These are phyloP conservation scores for Danio albolineatus DNA, from an alignment of 2,797 vertebrate species.

Conservation along the genomic window DNA sequence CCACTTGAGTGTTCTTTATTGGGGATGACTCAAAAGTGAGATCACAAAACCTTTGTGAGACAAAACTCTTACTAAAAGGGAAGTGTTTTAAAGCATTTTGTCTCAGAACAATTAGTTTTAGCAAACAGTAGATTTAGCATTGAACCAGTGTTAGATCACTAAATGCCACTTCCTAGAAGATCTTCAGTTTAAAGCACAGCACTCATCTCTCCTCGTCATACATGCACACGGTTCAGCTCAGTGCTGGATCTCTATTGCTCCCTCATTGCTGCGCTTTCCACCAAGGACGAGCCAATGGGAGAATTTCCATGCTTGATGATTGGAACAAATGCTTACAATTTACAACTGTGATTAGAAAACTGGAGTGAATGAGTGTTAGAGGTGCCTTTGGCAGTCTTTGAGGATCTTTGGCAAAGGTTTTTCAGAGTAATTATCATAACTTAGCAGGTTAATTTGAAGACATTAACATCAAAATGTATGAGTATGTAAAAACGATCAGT, in stretches of 20 bases:
- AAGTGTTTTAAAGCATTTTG: not conserved
- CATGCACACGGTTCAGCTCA: constrained; percentile 38
- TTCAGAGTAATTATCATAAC: not conserved
- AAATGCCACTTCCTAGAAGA: not conserved
- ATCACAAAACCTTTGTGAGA: constrained; percentile 6
- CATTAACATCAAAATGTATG: not conserved
- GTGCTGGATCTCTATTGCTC: constrained; percentile 22
- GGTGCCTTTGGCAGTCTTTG: constrained; percentile 12
- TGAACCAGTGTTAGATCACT: not conserved
- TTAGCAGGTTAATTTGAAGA: not conserved
- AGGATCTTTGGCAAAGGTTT: constrained; percentile 6
- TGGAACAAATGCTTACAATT: constrained; percentile 44
- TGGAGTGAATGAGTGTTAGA: constrained; percentile 14
- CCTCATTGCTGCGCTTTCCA: constrained; percentile 2
- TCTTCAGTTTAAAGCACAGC: constrained; percentile 7
- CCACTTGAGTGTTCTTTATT: constrained; percentile 25
- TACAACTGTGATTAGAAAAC: constrained; percentile 37
- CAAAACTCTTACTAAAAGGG: not conserved
- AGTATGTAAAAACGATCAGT: not conserved
- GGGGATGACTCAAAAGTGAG: constrained; percentile 33
- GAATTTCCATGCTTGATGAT: constrained; percentile 41
- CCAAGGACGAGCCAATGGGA: constrained; percentile 36
- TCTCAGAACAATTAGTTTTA: not conserved
- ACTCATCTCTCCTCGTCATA: constrained; percentile 39
- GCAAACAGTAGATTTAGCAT: not conserved